phyloP scores from a whole-genome alignment of 1,140 invertebrate species.

The Aphaenogaster floridana region DNA sequence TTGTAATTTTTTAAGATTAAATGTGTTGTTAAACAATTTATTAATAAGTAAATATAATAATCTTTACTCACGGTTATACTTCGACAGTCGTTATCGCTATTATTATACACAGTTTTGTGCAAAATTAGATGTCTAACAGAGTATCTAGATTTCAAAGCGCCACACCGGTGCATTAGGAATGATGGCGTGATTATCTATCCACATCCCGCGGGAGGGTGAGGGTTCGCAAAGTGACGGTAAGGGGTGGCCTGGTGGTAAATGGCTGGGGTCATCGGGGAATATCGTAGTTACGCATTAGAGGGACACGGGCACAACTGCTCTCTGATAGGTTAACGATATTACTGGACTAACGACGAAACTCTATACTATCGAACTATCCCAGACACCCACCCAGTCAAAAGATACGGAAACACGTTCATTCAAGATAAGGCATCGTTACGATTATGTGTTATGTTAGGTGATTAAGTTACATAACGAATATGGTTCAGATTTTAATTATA shows the following conservation, averaged over 20 bases:
- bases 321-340: constrained; percentile 82
- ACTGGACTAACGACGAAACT: constrained; percentile 77
- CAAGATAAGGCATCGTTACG: neutral
- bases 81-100: neutral
- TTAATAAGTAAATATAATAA: neutral
- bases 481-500: neutral
- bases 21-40: neutral
- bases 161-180: constrained; percentile 72
- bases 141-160: constrained; percentile 40
- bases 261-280: constrained; percentile 78
- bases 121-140: constrained; percentile 4
- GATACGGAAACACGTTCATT: constrained; percentile 56
- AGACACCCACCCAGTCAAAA: constrained; percentile 66
- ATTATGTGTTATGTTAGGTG: neutral
- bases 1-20: neutral
- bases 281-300: constrained; percentile 79
- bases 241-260: constrained; percentile 76
- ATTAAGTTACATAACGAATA: neutral
- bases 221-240: constrained; percentile 73
- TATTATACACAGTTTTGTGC: neutral
- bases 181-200: constrained; percentile 77
- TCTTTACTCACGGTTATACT: neutral
- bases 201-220: constrained; percentile 69
- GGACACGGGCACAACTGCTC: constrained; percentile 77
- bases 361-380: constrained; percentile 60